Evolutionary conservation across 2,888 invertebrate genomes (phyloP), one percentile per base, ranked within the genome.

Genomic region (Steinernema hermaphroditum): DNA sequence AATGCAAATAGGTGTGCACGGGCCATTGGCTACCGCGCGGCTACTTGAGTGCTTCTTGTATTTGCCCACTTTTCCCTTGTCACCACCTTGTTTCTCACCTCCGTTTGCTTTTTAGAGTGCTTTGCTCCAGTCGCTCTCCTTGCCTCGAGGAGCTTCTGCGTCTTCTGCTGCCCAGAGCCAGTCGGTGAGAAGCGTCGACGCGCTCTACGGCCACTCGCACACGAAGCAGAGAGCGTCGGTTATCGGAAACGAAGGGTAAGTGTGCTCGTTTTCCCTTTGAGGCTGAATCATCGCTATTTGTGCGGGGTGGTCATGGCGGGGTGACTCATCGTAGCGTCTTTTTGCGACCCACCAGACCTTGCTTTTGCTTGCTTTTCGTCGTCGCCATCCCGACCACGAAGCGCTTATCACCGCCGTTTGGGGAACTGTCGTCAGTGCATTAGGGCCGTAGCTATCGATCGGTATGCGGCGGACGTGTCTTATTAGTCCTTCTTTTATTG

Each of bases 31-130:
- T 22, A 14, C 27, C 54, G 54, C 54, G 54, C 54, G 54, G 54
- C 54, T 54, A 54, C 54, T 54, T 54, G 54, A 54, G 27, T 24
- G 54, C 54, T 37, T n/a, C 46, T 46, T 54, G 54, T 54, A 54
- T 54, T 54, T 54, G 54, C 54, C 16, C 27, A 27, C 27, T 27
- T 12, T 24, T 14, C 9, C 54, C n/a, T 54, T 54, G 54, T 54
- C 22, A 12, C n/a, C 16, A 16, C 16, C 9, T 22, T 27, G 2
- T 14, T 27, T 46, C 46, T 46, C 54, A 54, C 54, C 22, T 54
- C 27, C 37, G 37, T 27, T 6, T 27, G 9, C 54, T 54, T 54
- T 54, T 54, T 27, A 54, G 54, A 54, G 54, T 54, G 54, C 54
- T 12, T 27, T 54, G 4, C 54, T 54, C 24, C 54, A 54, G 27